phyloP scores from a whole-genome alignment of 2,888 invertebrate genomes.

The Abrostola tripartita region DNA sequence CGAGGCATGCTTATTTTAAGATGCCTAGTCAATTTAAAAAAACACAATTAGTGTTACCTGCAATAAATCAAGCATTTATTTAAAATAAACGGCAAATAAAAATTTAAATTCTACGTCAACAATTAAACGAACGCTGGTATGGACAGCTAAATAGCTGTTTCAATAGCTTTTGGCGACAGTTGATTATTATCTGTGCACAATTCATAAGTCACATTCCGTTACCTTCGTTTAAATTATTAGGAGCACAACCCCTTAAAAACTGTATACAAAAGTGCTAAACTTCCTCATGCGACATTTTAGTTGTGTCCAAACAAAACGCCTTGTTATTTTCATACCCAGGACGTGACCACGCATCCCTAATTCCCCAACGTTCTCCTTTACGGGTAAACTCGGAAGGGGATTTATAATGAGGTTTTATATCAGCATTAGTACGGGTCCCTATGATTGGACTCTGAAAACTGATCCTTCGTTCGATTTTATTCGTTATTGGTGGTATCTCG shows the following conservation, averaged over 20 bases:
- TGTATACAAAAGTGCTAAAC: slow-evolving; percentile 6
- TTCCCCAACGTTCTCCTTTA: slow-evolving; percentile 48
- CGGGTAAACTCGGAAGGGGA: slow-evolving; percentile 56
- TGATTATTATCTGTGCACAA: too few species aligned
- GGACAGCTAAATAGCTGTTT: too few species aligned
- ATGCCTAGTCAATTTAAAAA: too few species aligned
- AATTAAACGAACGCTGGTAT: background rate
- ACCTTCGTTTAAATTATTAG: too few species aligned
- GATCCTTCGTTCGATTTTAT: slow-evolving; percentile 17
- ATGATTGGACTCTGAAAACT: slow-evolving; percentile 40
- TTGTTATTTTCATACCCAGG: slow-evolving; percentile 73
- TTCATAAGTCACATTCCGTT: too few species aligned
- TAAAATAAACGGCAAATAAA: background rate
- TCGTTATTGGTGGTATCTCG: background rate
- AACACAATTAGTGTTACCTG: too few species aligned
- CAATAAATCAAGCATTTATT: too few species aligned
- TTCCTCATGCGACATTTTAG: slow-evolving; percentile 51
- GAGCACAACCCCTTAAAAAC: too few species aligned
- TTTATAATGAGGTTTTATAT: slow-evolving; percentile 65
- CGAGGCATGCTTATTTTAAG: too few species aligned
- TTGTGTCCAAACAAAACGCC: slow-evolving; percentile 49
- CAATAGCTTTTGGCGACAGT: too few species aligned
- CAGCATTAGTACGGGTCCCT: slow-evolving; percentile 51
- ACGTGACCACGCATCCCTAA: slow-evolving; percentile 82
- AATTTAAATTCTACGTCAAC: background rate